A percentile compares a stretch with the other conserved stretches of the same genome.
phyloP scores from a whole-genome alignment of 2,113 vertebrate species.

The Numenius arquata region DNA sequence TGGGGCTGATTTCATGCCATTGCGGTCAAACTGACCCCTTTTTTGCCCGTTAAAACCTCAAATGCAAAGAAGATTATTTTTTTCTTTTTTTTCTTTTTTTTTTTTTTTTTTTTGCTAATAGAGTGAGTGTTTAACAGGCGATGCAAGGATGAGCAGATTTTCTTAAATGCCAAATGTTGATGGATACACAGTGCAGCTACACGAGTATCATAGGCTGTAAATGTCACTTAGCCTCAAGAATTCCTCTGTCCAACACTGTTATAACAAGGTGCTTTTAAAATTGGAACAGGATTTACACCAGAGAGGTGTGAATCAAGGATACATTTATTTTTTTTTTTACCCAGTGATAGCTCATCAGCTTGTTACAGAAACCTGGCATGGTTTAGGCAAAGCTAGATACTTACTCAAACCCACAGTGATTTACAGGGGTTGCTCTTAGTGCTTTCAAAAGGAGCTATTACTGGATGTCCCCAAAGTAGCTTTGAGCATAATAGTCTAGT shows the following conservation, averaged over 20 bases:
- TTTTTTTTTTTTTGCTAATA: neutral
- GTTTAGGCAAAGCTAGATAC: conserved; percentile 4
- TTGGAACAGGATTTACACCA: conserved; percentile 57
- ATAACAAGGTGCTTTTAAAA: conserved; percentile 66
- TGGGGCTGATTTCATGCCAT: neutral
- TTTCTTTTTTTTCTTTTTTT: no score
- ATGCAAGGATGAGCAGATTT: conserved; percentile 57
- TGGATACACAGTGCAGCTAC: conserved; percentile 52
- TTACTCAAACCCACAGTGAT: conserved; percentile 11
- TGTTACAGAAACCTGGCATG: conserved; percentile 57
- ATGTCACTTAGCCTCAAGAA: conserved; percentile 66
- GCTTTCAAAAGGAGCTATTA: conserved; percentile 13
- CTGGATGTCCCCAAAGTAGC: conserved; percentile 25
- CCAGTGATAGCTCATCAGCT: conserved; percentile 45
- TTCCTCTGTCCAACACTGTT: conserved; percentile 62
- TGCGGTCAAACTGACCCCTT: neutral
- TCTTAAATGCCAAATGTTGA: conserved; percentile 67
- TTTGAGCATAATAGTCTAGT: conserved; percentile 18
- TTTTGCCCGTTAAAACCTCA: neutral
- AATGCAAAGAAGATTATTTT: neutral
- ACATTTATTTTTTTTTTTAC: neutral
- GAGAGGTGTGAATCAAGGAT: conserved; percentile 52
- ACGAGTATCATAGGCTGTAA: conserved; percentile 58
- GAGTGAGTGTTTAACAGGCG: conserved; percentile 43
- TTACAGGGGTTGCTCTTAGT: conserved; percentile 17